Evolutionary conservation across 2,888 invertebrate genomes (phyloP).

Genomic region (Saturnia pavonia): DNA sequence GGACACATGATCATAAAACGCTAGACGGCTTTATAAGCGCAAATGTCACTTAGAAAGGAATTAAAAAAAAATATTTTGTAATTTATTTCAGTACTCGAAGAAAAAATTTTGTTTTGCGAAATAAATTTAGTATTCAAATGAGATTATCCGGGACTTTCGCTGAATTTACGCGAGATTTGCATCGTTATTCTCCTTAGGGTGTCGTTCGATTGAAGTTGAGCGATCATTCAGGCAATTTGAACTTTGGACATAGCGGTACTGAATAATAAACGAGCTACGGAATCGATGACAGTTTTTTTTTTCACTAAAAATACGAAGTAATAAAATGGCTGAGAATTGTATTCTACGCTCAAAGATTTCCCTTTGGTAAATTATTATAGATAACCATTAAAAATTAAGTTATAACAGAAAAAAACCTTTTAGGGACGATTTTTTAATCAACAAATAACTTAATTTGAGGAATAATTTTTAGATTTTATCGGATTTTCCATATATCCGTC

Average conservation of each 20-base stretch:
- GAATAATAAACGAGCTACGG: conserved; percentile 33
- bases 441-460: too few species aligned
- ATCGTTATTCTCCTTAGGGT: conserved; percentile 26
- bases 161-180: conserved; percentile 25
- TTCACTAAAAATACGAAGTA: conserved; percentile 11
- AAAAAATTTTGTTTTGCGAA: neutral
- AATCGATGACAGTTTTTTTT: conserved; percentile 8
- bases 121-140: conserved; percentile 23
- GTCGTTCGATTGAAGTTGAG: conserved; percentile 30
- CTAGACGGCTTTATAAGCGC: neutral
- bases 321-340: neutral
- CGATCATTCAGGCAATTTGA: conserved; percentile 34
- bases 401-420: too few species aligned
- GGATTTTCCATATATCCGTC: too few species aligned
- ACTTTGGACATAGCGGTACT: conserved; percentile 29
- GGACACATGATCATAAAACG: neutral
- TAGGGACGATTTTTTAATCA: too few species aligned
- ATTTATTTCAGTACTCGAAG: neutral
- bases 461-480: too few species aligned
- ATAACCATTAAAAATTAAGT: too few species aligned
- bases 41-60: neutral
- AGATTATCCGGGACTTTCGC: conserved; percentile 23
- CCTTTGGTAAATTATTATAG: neutral
- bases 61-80: neutral
- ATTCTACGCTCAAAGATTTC: neutral